Percentiles rank a stretch among this genome's conserved stretches.
phyloP scores from a whole-genome alignment of 2,888 invertebrate species.

The Hyalella azteca region DNA sequence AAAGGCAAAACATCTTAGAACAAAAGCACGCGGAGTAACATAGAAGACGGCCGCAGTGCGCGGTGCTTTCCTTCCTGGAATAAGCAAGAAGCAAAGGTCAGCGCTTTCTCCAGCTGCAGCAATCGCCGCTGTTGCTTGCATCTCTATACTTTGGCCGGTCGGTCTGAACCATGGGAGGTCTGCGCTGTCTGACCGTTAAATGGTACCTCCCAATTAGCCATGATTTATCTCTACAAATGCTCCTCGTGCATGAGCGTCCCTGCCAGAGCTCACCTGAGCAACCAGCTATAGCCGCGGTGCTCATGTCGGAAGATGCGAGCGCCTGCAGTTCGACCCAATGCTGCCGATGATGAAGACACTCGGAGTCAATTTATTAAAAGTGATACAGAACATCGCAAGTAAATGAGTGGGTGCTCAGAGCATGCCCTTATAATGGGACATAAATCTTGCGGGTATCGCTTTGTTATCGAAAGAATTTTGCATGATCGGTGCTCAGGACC shows the following conservation, averaged over 20 bases:
- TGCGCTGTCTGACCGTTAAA: slow-evolving; percentile 20
- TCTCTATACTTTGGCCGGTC: not conserved
- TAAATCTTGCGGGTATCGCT: slow-evolving; percentile 20
- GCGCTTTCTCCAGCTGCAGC: not conserved
- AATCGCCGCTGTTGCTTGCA: not conserved
- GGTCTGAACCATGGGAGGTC: slow-evolving; percentile 6
- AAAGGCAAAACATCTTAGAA: no score
- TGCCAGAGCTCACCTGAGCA: not conserved
- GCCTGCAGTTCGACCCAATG: not conserved
- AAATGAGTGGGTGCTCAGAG: slow-evolving; percentile 23
- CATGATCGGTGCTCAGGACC: not conserved
- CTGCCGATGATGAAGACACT: slow-evolving; percentile 5
- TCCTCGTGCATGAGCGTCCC: not conserved
- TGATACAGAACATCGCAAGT: slow-evolving; percentile 35
- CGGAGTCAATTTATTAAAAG: slow-evolving; percentile 32
- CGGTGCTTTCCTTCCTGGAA: slow-evolving; percentile 9
- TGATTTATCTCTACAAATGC: slow-evolving; percentile 31
- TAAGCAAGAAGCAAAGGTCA: not conserved
- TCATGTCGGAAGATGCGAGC: no score
- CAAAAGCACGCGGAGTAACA: not conserved
- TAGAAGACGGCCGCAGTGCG: not conserved
- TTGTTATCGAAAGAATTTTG: slow-evolving; percentile 28
- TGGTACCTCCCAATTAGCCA: slow-evolving; percentile 35
- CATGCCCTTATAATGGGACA: slow-evolving; percentile 13
- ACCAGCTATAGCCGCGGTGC: not conserved